These are phyloP conservation scores for Onychomys arenicola DNA, from an alignment of 2,797 vertebrate species.

Conservation along the genomic window DNA sequence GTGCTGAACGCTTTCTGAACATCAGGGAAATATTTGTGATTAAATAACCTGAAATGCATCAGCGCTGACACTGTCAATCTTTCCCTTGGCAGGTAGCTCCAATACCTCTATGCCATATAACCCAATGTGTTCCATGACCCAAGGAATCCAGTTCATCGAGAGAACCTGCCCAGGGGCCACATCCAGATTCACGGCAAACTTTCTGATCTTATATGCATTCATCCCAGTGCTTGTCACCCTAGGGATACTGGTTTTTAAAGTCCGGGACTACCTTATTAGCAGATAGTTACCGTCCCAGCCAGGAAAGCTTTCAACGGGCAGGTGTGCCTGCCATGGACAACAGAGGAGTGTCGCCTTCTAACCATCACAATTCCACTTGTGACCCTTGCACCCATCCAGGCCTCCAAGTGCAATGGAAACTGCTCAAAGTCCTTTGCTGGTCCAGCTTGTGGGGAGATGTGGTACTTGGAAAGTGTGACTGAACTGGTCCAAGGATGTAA, in stretches of 20 bases:
- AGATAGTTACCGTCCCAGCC: constrained; percentile 84
- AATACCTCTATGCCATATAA: constrained; percentile 71
- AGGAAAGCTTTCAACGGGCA: not conserved
- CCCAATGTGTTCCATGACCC: constrained; percentile 77
- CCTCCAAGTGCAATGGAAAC: not conserved
- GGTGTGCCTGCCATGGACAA: not conserved
- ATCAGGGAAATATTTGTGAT: constrained; percentile 22
- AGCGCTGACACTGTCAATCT: constrained; percentile 14
- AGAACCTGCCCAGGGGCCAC: constrained; percentile 88
- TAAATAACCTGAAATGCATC: not conserved
- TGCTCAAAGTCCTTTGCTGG: not conserved
- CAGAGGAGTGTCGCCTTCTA: not conserved
- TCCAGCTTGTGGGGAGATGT: not conserved
- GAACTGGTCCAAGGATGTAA: constrained; percentile 55
- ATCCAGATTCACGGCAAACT: constrained; percentile 91
- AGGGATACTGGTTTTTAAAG: constrained; percentile 93
- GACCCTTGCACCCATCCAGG: not conserved
- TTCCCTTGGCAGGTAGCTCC: constrained; percentile 78
- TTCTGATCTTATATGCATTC: constrained; percentile 95
- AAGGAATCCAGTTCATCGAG: constrained; percentile 87
- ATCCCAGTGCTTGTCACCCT: constrained; percentile 92
- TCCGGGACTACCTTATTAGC: constrained; percentile 91
- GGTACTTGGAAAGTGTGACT: constrained; percentile 35
- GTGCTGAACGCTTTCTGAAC: not conserved
- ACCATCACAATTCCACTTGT: not conserved